Evolutionary conservation across 2,797 vertebrate species (phyloP).

Genomic region (Chrosomus eos): DNA sequence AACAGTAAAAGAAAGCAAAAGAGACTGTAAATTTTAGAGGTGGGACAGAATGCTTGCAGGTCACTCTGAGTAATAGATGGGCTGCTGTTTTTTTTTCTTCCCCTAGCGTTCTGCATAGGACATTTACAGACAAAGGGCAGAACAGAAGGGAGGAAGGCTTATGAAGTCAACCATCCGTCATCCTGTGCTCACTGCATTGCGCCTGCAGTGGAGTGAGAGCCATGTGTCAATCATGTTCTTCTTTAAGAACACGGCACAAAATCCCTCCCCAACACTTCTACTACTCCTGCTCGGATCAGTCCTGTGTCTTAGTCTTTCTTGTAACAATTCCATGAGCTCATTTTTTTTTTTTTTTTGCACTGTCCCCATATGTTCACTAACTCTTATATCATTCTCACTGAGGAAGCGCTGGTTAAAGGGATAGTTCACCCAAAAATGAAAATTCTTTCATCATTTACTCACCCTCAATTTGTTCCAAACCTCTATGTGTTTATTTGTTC

Average conservation of each 20-base stretch:
- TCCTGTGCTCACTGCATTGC: conserved; percentile 50
- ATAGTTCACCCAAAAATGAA: too few relatives aligned
- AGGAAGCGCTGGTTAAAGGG: too few relatives aligned
- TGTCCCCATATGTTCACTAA: neutral
- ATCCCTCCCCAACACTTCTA: neutral
- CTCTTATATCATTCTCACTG: neutral
- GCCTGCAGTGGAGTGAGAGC: conserved; percentile 37
- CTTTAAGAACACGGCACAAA: neutral
- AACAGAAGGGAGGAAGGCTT: conserved; percentile 10
- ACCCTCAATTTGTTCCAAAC: too few relatives aligned
- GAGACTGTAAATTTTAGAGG: conserved; percentile 39
- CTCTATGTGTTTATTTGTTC: too few relatives aligned
- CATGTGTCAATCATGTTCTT: conserved; percentile 52
- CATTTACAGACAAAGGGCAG: conserved; percentile 19
- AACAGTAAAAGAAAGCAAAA: conserved; percentile 3
- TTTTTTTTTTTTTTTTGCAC: neutral
- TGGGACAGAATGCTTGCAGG: conserved; percentile 47
- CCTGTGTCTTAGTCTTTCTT: conserved; percentile 15
- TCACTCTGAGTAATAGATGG: conserved; percentile 20
- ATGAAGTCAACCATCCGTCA: conserved; percentile 46
- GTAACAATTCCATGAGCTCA: neutral
- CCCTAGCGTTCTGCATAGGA: conserved; percentile 27
- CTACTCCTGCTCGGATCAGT: conserved; percentile 20
- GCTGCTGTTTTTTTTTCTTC: conserved; percentile 38
- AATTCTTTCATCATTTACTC: too few relatives aligned